These are phyloP conservation scores for Coelopa pilipes DNA, from an alignment of 2,888 invertebrate genomes.

Conservation along the genomic window DNA sequence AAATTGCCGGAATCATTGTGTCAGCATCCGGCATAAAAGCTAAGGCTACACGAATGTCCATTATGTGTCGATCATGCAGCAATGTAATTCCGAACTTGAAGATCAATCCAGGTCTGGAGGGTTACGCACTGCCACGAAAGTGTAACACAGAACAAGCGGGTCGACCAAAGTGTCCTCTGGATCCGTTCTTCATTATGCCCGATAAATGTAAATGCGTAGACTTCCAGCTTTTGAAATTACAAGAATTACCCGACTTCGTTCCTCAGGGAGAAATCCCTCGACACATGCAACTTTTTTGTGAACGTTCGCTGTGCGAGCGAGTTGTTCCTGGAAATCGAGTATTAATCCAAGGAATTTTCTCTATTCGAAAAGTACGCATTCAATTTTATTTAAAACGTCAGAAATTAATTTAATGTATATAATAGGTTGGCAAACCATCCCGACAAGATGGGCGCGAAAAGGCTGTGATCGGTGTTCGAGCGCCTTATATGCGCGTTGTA, in stretches of 20 bases:
- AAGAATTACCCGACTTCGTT: conserved; percentile 93
- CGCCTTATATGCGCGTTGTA: conserved; percentile 93
- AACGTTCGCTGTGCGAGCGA: conserved; percentile 90
- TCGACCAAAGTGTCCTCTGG: conserved; percentile 91
- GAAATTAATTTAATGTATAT: not conserved
- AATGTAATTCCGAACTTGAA: conserved; percentile 88
- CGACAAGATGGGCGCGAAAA: conserved; percentile 80
- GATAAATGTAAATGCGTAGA: conserved; percentile 98
- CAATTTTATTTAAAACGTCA: not conserved
- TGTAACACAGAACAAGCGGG: conserved; percentile 96
- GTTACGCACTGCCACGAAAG: conserved; percentile 93
- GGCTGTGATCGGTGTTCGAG: conserved; percentile 88
- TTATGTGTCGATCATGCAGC: conserved; percentile 95
- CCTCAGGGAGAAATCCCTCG: conserved; percentile 96
- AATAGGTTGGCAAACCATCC: conserved; percentile 69
- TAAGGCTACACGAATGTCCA: conserved; percentile 93
- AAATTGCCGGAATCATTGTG: conserved; percentile 95
- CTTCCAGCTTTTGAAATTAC: conserved; percentile 96
- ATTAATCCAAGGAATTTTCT: conserved; percentile 92
- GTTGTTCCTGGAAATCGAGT: conserved; percentile 97
- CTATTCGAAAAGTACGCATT: conserved; percentile 81
- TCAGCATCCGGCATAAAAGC: conserved; percentile 94
- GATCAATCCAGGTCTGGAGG: conserved; percentile 95
- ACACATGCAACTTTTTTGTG: conserved; percentile 93
- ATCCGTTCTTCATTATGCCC: conserved; percentile 98